These are phyloP conservation scores for Cryptus viduatorius DNA, from an alignment of 2,888 invertebrate species.

Conservation along the genomic window DNA sequence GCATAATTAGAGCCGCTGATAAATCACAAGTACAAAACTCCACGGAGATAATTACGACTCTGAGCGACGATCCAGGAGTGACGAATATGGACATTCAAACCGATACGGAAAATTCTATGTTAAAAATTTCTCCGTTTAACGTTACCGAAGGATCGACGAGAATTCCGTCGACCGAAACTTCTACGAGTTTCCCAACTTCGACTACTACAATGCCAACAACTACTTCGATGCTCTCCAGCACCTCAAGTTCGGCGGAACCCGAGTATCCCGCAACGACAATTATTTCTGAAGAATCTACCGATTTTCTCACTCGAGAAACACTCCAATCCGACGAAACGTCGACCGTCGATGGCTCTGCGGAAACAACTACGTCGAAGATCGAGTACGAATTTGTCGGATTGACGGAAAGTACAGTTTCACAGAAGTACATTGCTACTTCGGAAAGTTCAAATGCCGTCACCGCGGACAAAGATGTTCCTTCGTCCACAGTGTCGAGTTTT, in stretches of 20 bases:
- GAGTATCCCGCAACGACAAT: constrained; percentile 12
- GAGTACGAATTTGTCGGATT: constrained; percentile 80
- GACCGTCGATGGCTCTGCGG: constrained; percentile 5
- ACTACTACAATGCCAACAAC: background rate
- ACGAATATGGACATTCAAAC: constrained; percentile 68
- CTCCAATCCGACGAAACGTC: constrained; percentile 13
- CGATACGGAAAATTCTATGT: constrained; percentile 67
- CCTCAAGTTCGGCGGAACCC: background rate
- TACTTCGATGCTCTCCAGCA: background rate
- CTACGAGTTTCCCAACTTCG: background rate
- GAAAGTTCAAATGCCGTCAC: constrained; percentile 13
- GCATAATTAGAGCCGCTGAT: constrained; percentile 46
- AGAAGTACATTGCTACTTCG: constrained; percentile 46
- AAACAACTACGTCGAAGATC: constrained; percentile 73
- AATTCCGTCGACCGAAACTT: constrained; percentile 40
- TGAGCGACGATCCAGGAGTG: constrained; percentile 19
- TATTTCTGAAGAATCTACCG: constrained; percentile 10
- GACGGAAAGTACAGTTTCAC: constrained; percentile 71
- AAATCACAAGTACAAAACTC: constrained; percentile 44
- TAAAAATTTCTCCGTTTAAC: constrained; percentile 70
- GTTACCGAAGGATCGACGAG: constrained; percentile 70
- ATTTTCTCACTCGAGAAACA: background rate
- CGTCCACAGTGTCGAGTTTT: constrained; percentile 18
- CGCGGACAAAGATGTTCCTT: constrained; percentile 11
- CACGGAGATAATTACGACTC: constrained; percentile 47